Evolutionary conservation across 2,888 invertebrate species (phyloP), one percentile per base, ranked within the genome.

Genomic region (Tupiocoris notatus): DNA sequence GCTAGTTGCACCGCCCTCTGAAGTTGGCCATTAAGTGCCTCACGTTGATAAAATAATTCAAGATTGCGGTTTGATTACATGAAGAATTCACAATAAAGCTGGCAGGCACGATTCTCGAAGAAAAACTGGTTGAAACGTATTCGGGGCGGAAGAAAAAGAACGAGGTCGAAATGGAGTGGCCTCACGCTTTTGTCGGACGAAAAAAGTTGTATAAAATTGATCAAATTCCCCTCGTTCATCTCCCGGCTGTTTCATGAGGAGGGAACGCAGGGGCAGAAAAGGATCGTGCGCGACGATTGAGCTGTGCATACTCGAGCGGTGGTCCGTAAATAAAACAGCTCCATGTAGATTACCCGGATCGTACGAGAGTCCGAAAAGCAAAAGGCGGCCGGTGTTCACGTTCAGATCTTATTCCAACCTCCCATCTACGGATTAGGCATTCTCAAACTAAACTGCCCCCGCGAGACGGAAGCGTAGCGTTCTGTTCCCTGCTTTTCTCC

Each of bases 151-250:
- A 39, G 39, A 39, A 39, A 39, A 3, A 12, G 39, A 39, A 39
- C 39, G 39, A 39, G 39, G 39, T 39, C 39, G 25, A 70, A 39
- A 24, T 23, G 58, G 23, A 61, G 21, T 22, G 57, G 70, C 59
- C 21, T 16, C 39, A 39, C 70, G n/a, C 21, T 59, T 61, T 59
- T 59, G 23, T 70, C 58, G 59, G 17, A n/a, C 20, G 59, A 59
- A 39, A 39, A 58, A 70, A 70, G 59, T 63, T 73, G 73, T 73
- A 73, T 63, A 73, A 73, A 73, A 73, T 73, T 73, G 73, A 73
- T 73, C 73, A 73, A 73, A 63, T 22, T 73, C 73, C 73, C 63
- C 63, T 73, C 73, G 73, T 73, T 73, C 73, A 73, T 73, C 73
- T 73, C 70, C 61, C 62, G 73, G 56, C 39, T 63, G 21, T 25